Percentiles rank a stretch among this genome's conserved stretches.
These are phyloP conservation scores for Bucorvus abyssinicus DNA, from an alignment of 2,797 vertebrate species.

Conservation along the genomic window DNA sequence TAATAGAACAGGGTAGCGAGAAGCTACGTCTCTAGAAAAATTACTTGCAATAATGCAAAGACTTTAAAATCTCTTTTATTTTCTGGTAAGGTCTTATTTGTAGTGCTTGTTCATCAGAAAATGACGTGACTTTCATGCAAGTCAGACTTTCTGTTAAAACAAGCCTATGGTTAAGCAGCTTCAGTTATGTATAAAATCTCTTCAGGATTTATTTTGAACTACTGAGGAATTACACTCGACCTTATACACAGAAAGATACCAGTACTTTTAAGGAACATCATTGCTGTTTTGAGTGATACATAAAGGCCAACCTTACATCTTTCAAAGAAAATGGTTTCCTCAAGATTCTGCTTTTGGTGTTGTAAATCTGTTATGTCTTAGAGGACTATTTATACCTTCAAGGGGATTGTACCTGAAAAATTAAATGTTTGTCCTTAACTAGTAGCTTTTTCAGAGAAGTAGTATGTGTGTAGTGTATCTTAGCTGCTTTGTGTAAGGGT, in stretches of 20 bases:
- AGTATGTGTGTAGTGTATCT: rapidly evolving
- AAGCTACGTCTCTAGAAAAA: background rate
- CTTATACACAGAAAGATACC: rapidly evolving
- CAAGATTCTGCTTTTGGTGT: background rate
- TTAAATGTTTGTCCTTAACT: background rate
- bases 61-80: background rate
- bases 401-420: background rate
- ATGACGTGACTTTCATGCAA: rapidly evolving
- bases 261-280: background rate
- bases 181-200: rapidly evolving
- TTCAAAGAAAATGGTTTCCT: background rate
- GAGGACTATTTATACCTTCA: rapidly evolving
- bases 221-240: background rate
- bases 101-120: rapidly evolving
- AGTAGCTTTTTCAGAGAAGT: background rate
- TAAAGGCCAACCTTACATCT: background rate
- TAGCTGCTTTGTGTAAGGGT: background rate
- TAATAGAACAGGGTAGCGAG: background rate
- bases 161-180: background rate
- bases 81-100: background rate
- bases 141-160: background rate
- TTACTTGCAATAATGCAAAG: rapidly evolving
- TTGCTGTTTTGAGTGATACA: background rate
- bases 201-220: background rate
- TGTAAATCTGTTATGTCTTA: background rate